A percentile compares a stretch with the other conserved stretches of the same genome.
phyloP scores from a whole-genome alignment of 2,113 vertebrate species.

The Thomomys bottae region DNA sequence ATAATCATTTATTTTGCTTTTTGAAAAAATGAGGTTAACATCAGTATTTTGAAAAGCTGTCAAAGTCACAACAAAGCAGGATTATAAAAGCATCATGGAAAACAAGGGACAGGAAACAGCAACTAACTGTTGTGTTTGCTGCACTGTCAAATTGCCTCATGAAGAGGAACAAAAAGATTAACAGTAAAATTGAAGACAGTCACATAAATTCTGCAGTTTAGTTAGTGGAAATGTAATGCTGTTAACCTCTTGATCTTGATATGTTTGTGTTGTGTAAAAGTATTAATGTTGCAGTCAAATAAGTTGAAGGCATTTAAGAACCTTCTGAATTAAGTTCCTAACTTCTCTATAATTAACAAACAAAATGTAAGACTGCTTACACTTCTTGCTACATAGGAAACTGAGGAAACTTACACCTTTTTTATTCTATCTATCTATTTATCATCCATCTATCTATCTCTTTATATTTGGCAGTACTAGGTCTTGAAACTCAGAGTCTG shows the following conservation, averaged over 20 bases:
- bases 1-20: background rate
- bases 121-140: background rate
- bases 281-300: constrained; percentile 3
- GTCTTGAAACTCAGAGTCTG: too few species aligned
- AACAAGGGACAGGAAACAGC: background rate
- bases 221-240: background rate
- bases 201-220: constrained; percentile 11
- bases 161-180: background rate
- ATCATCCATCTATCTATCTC: too few species aligned
- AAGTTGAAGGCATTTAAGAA: background rate
- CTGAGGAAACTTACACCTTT: background rate
- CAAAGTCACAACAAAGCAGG: constrained; percentile 5
- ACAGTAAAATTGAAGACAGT: background rate
- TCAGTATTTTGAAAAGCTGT: background rate
- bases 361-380: background rate
- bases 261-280: background rate
- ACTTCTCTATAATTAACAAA: background rate
- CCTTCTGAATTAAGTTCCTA: background rate
- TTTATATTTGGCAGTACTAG: too few species aligned
- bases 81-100: background rate
- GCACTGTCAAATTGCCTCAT: background rate
- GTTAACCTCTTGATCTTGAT: background rate
- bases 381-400: constrained; percentile 26
- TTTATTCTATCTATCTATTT: too few species aligned
- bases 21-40: background rate